phyloP scores from a whole-genome alignment of 2,888 invertebrate species.

The Plemyria rubiginata region DNA sequence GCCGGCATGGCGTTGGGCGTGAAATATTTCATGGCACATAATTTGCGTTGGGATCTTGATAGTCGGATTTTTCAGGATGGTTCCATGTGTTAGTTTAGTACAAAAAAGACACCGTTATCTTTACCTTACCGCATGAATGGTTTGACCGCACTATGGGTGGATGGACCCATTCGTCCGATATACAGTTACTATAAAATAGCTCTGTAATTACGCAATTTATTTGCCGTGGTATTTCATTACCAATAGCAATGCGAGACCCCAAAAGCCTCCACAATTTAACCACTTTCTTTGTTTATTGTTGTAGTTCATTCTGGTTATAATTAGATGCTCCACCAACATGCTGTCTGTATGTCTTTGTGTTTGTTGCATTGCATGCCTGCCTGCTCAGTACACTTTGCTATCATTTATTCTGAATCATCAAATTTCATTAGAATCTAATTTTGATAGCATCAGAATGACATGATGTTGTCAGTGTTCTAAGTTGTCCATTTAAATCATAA shows the following conservation, averaged over 20 bases:
- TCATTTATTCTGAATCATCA: constrained; percentile 6
- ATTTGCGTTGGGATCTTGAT: constrained; percentile 52
- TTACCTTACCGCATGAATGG: constrained; percentile 65
- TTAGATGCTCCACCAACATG: not conserved
- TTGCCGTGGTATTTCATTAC: constrained; percentile 36
- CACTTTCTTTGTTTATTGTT: constrained; percentile 12
- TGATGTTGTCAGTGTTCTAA: too few relatives aligned
- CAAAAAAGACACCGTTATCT: constrained; percentile 53
- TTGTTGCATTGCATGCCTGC: not conserved
- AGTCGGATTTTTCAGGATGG: constrained; percentile 50
- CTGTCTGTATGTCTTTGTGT: constrained; percentile 10
- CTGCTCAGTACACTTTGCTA: not conserved
- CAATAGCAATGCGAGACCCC: constrained; percentile 6
- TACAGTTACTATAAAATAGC: constrained; percentile 62
- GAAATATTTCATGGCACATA: constrained; percentile 47
- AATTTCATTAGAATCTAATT: constrained; percentile 12
- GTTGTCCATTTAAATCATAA: too few relatives aligned
- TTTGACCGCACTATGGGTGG: constrained; percentile 44
- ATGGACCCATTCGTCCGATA: constrained; percentile 45
- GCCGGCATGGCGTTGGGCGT: constrained; percentile 56
- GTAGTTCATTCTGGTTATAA: constrained; percentile 4
- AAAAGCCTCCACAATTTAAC: not conserved
- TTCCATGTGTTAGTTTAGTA: constrained; percentile 24
- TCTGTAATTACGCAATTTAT: constrained; percentile 50
- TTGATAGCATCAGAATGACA: not conserved